Base-by-base conservation (phyloP, 2,888 invertebrate genomes). In the Nysson spinosus region DNA sequence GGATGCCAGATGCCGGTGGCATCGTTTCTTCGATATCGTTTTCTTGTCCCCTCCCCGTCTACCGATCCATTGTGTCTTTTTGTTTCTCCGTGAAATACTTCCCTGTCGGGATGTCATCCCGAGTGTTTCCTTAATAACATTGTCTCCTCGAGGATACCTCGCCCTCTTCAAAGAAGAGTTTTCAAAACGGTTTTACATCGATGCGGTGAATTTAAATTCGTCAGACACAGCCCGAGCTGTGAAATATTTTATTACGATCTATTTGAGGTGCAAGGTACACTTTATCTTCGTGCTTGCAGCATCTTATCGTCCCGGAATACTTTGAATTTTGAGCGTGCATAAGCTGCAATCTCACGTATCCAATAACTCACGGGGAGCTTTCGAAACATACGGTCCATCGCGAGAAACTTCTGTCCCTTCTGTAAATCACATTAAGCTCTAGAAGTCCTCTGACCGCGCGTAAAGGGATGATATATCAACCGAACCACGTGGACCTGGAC, bases 351-450 rank as follows among this genome's bases (percentile, higher is more conserved):
- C 61, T 68, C 76, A 67, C 73, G 73, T 69, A 58, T 65, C 72
- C 75, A 64, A 77, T 77, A 77, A 75, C 75, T 72, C 75, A 61
- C 56, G 58, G 24, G 60, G 34, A 62, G 75, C 67, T 77, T 68
- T 77, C 72, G 75, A 61, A 77, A 64, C 69, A 61, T 64, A 72
- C 72, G 69, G 65, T 69, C 67, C 72, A 64, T 75, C 72, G 69
- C 62, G 63, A 64, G 60, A 37, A 68, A 77, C 72, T 75, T 75
- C 69, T 69, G 69, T 60, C 68, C 63, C 57, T 52, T 50, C 69
- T 65, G 68, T 77, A 77, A 77, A 77, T 77, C 72, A 77, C 75
- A 69, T 75, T 77, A 77, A 77, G 75, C 75, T 63, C 61, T 58
- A 58, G 16, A 60, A 69, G 72, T 62, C 69, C 52, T 43, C 49